phyloP scores from a whole-genome alignment of 2,888 invertebrate genomes.

The Oxytorus armatus region DNA sequence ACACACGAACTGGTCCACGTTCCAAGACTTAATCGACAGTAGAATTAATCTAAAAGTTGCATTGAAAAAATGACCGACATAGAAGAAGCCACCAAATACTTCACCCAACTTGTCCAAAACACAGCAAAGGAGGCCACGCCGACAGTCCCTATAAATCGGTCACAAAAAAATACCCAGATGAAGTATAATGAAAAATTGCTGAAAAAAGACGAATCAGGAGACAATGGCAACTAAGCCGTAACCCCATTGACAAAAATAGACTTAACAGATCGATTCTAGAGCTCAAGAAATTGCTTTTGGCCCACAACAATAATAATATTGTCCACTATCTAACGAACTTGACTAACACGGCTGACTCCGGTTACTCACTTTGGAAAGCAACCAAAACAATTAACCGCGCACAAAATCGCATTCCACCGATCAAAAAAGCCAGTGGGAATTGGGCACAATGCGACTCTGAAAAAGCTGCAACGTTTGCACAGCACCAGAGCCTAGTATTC shows the following conservation, averaged over 20 bases:
- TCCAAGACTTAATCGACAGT: constrained; percentile 52
- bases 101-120: constrained; percentile 61
- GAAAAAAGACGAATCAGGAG: constrained; percentile 59
- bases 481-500: no score
- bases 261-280: constrained; percentile 59
- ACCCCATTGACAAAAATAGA: constrained; percentile 57
- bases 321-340: constrained; percentile 33
- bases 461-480: no score
- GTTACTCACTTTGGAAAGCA: constrained; percentile 61
- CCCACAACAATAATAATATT: constrained; percentile 41
- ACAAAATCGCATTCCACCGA: no score
- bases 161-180: background rate
- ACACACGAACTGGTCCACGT: constrained; percentile 64
- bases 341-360: constrained; percentile 42
- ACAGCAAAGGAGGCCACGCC: constrained; percentile 62
- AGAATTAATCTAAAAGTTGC: constrained; percentile 49
- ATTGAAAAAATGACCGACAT: constrained; percentile 67
- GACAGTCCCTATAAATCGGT: background rate
- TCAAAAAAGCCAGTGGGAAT: constrained; percentile 45
- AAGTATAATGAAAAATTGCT: constrained; percentile 60
- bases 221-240: constrained; percentile 63
- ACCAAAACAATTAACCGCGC: constrained; percentile 52
- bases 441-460: constrained; percentile 59
- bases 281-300: constrained; percentile 56
- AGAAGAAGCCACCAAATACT: constrained; percentile 59